These are phyloP conservation scores for Masticophis lateralis DNA, from an alignment of 2,797 vertebrate genomes.

Conservation along the genomic window DNA sequence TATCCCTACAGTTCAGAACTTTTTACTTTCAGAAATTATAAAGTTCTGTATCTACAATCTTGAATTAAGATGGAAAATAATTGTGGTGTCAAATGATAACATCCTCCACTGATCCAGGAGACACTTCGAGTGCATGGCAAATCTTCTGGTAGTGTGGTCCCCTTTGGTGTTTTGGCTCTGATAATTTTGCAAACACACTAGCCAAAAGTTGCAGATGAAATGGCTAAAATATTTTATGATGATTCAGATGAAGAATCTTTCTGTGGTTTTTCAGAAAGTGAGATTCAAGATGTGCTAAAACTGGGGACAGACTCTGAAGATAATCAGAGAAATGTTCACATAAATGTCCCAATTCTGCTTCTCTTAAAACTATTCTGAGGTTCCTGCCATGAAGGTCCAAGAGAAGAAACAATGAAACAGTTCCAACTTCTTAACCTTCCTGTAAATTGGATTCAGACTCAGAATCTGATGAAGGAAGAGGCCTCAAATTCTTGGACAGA, in stretches of 20 bases:
- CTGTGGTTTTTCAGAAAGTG: slow-evolving; percentile 80
- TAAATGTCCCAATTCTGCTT: slow-evolving; percentile 60
- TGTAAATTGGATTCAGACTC: slow-evolving; percentile 57
- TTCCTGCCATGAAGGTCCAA: slow-evolving; percentile 77
- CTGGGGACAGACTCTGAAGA: slow-evolving; percentile 62
- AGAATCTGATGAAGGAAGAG: slow-evolving; percentile 71
- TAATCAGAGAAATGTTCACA: slow-evolving; percentile 49
- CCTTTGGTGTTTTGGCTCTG: slow-evolving; percentile 87
- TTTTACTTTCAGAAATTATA: neutral
- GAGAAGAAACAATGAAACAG: slow-evolving; percentile 54
- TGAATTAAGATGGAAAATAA: neutral
- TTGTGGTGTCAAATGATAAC: neutral
- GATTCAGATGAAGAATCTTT: slow-evolving; percentile 81
- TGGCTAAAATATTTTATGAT: slow-evolving; percentile 76
- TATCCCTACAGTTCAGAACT: neutral
- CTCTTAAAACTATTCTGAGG: slow-evolving; percentile 85
- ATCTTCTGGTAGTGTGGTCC: neutral
- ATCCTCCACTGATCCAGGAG: neutral
- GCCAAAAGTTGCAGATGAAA: slow-evolving; percentile 66
- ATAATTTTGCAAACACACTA: slow-evolving; percentile 93
- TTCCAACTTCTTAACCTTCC: slow-evolving; percentile 27
- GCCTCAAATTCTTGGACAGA: slow-evolving; percentile 82
- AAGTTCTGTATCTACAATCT: neutral
- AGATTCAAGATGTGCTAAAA: slow-evolving; percentile 82
- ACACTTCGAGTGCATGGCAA: neutral